Conservation (phyloP, 35 echinoderm and acorn worm genomes). For the Diadema setosum region DNA sequence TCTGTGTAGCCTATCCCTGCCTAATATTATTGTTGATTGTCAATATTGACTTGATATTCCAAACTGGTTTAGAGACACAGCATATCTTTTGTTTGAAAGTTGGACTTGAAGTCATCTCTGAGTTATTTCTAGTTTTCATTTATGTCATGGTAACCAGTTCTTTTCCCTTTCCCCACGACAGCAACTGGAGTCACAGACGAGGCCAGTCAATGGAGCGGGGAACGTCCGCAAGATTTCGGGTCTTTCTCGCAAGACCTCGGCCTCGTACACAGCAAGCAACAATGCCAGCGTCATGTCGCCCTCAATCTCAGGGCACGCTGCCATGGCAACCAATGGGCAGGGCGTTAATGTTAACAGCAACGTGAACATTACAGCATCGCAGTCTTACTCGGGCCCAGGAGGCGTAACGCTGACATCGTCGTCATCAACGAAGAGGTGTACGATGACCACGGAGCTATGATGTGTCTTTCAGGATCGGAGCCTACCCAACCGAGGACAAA, state of each 20-base stretch:
- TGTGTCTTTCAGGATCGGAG: too few relatives aligned
- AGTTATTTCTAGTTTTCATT: not conserved
- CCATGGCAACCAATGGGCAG: not conserved
- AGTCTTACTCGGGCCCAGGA: not conserved
- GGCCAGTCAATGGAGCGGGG: not conserved
- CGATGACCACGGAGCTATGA: conserved; percentile 45
- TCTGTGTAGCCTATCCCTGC: too few relatives aligned
- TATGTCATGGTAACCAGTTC: too few relatives aligned
- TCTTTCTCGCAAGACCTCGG: not conserved
- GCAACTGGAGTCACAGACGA: not conserved
- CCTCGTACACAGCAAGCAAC: not conserved
- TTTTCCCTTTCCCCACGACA: not conserved
- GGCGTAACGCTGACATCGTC: not conserved
- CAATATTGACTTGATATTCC: not conserved
- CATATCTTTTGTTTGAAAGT: not conserved
- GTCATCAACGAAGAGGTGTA: conserved; percentile 7
- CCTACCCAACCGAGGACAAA: too few relatives aligned
- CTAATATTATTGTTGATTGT: not conserved
- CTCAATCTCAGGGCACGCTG: not conserved
- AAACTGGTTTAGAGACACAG: not conserved
- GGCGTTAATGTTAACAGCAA: not conserved
- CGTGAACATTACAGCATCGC: not conserved
- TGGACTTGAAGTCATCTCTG: not conserved
- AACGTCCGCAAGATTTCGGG: conserved; percentile 36
- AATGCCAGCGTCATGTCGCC: not conserved